Evolutionary conservation across 2,888 invertebrate genomes (phyloP), one percentile per base, ranked within the genome.

Genomic region (Adelphocoris suturalis): DNA sequence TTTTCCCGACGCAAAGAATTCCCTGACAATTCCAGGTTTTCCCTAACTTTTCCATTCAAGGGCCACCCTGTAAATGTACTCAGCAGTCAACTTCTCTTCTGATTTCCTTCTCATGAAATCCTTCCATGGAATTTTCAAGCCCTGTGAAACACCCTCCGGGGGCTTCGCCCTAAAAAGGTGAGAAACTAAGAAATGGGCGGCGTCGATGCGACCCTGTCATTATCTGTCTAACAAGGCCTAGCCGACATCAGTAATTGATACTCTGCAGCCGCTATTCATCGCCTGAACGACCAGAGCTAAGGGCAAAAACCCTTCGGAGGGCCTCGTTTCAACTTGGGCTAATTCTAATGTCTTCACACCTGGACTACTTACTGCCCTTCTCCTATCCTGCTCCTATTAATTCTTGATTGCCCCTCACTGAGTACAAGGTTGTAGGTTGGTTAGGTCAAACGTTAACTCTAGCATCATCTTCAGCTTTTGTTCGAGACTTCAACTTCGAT

Each of bases 151-250:
- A 37, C 88, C 88, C 88, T 88, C 28, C 9, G n/a, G 88, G 61
- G 48, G 27, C 85, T 37, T 57, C 82, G 1, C 61, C 27, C 78
- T 76, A 88, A 81, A 81, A 89, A 89, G 89, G 89, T 89, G 89
- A 89, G 89, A 89, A 89, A 89, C 82, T 84, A 89, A 89, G 89
- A 89, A 89, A 89, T 52, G 89, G 84, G 89, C 90, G 90, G 89
- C 90, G 46, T 87, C 84, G 61, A 78, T 12, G 13, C 47, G 48
- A 82, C 86, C 90, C 90, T 86, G 89, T 90, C 90, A 90, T 90
- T 90, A 90, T 89, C 89, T 90, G 90, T 90, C 90, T 90, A 90
- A 90, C 90, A 90, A 90, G 90, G 84, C 27, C 81, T 27, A 55
- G 89, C 89, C 89, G 90, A 90, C 89, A 37, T 84, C 47, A 75